Conservation (phyloP, 2,888 invertebrate genomes). For the Seira sanloemensis region DNA sequence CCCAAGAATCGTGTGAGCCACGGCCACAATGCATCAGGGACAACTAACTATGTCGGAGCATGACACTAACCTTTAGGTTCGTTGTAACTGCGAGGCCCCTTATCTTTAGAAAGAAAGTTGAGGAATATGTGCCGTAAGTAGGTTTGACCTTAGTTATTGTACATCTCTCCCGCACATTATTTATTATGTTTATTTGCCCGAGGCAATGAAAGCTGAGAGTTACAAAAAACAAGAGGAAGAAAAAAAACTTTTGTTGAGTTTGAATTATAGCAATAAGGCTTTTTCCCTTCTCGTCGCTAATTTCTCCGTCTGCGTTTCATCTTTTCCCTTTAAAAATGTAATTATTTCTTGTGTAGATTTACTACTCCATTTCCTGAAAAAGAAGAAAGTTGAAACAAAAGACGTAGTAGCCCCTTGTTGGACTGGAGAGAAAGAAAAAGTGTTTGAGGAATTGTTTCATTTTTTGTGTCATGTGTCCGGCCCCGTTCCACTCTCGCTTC, state of each 20-base stretch:
- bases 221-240: not conserved
- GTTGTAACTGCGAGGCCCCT: too few species aligned
- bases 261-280: not conserved
- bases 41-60: not conserved
- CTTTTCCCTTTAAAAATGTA: not conserved
- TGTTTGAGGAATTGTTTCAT: not conserved
- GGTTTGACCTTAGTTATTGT: not conserved
- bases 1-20: not conserved
- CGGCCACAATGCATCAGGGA: not conserved
- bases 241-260: not conserved
- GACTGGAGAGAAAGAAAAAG: slow-evolving; percentile 1
- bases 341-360: not conserved
- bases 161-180: not conserved
- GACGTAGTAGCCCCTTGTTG: too few species aligned
- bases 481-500: not conserved
- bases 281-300: not conserved
- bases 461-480: slow-evolving; percentile 33
- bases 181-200: not conserved
- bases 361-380: not conserved
- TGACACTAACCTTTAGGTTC: not conserved
- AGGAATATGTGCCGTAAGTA: too few species aligned
- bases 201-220: too few species aligned
- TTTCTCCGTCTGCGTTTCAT: not conserved
- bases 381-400: too few species aligned
- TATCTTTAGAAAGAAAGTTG: too few species aligned